Evolutionary conservation across 2,888 invertebrate genomes (phyloP), one percentile per base, ranked within the genome.

Genomic region (Pyrrhia umbra): DNA sequence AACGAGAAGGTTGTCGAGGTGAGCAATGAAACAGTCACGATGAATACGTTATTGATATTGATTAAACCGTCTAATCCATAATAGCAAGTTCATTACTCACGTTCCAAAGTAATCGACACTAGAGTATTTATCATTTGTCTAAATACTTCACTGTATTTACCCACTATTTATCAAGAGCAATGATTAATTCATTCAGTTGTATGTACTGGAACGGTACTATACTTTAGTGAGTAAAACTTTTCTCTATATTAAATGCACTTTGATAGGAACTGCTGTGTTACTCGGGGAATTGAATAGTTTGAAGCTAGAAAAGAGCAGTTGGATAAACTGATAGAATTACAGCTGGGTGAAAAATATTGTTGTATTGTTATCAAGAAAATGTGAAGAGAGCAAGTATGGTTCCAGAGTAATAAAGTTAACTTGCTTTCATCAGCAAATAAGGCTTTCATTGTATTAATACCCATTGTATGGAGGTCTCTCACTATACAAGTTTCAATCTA

Each of bases 31-130:
- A 74, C 79, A 78, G 76, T 66, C 67, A 43, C 73, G 61, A 76
- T 75, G 82, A 84, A 82, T 84, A 83, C 85, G 82, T 84, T 84
- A 83, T 77, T 72, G 69, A 65, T 83, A 85, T 85, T 79, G 85
- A 85, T 84, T 85, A 75, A 77, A 68, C 65, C 64, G 51, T 74
- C 77, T 75, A 81, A 80, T 82, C 73, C 76, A 75, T 55, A 77
- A 79, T 74, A 80, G 75, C 79, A 80, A 75, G 70, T 72, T 82
- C 81, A 84, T 83, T 81, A 82, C 75, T 83, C 81, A 77, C 77
- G 76, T 72, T 71, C 55, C 62, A 64, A 58, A 70, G 75, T 64
- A 81, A 79, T 74, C 62, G 66, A 66, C 61, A 47, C 70, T 54
- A 60, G 64, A 73, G 61, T 69, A 80, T 82, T 77, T 69, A 76